phyloP scores from a whole-genome alignment of 1,140 invertebrate species.

The Drosophila tani region DNA sequence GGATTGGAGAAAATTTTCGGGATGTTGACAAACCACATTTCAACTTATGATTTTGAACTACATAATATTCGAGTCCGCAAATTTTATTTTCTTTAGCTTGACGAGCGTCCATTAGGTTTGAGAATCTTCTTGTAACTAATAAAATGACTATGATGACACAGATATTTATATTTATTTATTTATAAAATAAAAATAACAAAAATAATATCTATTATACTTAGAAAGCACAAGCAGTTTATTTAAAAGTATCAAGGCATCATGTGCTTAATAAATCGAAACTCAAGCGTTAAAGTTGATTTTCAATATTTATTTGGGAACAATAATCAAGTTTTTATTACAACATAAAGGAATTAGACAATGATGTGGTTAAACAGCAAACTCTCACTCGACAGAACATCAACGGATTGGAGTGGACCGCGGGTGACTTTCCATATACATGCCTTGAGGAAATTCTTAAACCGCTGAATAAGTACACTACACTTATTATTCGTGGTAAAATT shows the following conservation, averaged over 20 bases:
- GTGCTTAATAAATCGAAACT: too few relatives aligned
- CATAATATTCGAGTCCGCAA: not conserved
- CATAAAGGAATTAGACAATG: not conserved
- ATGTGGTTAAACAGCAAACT: not conserved
- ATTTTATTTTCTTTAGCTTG: not conserved
- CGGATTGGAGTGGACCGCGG: not conserved
- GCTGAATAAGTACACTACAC: not conserved
- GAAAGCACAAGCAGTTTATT: not conserved
- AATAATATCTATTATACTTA: too few relatives aligned
- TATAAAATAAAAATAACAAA: too few relatives aligned
- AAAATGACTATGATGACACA: too few relatives aligned
- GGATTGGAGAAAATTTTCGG: not conserved
- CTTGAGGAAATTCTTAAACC: conserved; percentile 1
- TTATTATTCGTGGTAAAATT: conserved; percentile 2
- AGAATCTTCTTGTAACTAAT: not conserved
- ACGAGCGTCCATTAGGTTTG: not conserved
- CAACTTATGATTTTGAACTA: not conserved
- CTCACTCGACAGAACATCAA: not conserved
- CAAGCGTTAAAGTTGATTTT: too few relatives aligned
- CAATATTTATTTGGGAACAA: too few relatives aligned
- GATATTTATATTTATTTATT: too few relatives aligned
- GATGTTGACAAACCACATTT: not conserved
- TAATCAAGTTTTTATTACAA: too few relatives aligned
- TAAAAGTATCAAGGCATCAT: not conserved
- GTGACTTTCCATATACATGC: not conserved